Evolutionary conservation across 2,888 invertebrate genomes (phyloP).

Genomic region (Pycnomerus fuliginosus): DNA sequence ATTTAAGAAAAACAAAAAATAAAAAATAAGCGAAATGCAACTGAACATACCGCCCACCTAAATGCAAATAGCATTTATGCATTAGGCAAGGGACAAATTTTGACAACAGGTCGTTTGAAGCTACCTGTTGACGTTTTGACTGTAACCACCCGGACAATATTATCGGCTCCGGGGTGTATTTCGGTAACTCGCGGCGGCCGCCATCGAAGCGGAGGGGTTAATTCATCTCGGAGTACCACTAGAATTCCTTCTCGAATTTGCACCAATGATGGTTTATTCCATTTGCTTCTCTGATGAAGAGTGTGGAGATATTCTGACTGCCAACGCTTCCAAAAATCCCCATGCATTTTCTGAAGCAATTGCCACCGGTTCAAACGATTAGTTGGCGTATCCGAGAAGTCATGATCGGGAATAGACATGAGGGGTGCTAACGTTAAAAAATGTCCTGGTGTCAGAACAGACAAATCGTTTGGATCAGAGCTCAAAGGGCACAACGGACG

Average conservation of each 20-base stretch:
- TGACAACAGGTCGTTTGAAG: neutral
- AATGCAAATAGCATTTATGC: too few relatives aligned
- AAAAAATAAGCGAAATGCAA: too few relatives aligned
- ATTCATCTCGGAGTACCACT: neutral
- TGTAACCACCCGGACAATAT: neutral
- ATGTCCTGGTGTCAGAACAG: conserved; percentile 1
- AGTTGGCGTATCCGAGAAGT: neutral
- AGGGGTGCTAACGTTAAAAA: neutral
- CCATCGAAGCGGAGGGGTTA: neutral
- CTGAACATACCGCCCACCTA: too few relatives aligned
- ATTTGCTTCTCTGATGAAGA: neutral
- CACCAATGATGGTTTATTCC: neutral
- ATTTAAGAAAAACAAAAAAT: too few relatives aligned
- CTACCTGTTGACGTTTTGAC: neutral
- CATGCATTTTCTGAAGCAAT: neutral
- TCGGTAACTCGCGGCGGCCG: too few relatives aligned
- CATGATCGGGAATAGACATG: neutral
- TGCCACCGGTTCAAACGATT: neutral
- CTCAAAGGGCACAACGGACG: neutral
- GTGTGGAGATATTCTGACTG: neutral
- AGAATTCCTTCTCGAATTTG: neutral
- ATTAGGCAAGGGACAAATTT: neutral
- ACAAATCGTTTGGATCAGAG: neutral
- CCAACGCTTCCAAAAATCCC: neutral
- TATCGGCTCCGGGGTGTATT: neutral